A percentile compares a stretch with the other conserved stretches of the same genome.
Evolutionary conservation across 2,888 invertebrate genomes (phyloP).

Genomic region (Drosophila monieri): DNA sequence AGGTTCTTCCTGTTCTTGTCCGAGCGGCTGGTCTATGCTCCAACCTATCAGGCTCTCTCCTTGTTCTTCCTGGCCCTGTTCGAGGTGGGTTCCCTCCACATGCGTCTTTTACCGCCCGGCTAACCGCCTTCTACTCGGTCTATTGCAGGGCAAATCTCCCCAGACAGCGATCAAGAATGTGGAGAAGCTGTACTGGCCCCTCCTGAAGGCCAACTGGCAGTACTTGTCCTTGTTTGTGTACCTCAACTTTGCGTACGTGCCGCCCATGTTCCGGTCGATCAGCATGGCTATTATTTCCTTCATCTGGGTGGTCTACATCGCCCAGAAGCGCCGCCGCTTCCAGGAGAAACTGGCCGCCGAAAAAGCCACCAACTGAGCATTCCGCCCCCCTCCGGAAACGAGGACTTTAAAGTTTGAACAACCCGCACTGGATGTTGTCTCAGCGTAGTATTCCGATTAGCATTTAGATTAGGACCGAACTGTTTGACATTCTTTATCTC

Average conservation of each 20-base stretch:
- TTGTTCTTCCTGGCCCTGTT: conserved; percentile 90
- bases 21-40: conserved; percentile 89
- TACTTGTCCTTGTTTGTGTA: conserved; percentile 90
- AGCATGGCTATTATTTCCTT: conserved; percentile 91
- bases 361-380: conserved; percentile 51
- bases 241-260: conserved; percentile 90
- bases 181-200: conserved; percentile 87
- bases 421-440: conserved; percentile 12
- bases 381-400: conserved; percentile 7
- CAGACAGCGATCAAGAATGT: conserved; percentile 87
- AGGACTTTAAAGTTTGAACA: conserved; percentile 27
- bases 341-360: conserved; percentile 71
- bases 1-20: conserved; percentile 87
- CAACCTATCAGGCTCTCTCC: conserved; percentile 89
- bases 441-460: conserved; percentile 29
- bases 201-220: conserved; percentile 90
- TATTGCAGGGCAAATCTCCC: conserved; percentile 87
- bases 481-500: conserved; percentile 23
- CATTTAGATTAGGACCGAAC: conserved; percentile 23
- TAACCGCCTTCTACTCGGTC: not conserved
- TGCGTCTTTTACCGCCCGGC: not conserved
- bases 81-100: conserved; percentile 84
- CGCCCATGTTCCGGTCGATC: conserved; percentile 91
- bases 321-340: conserved; percentile 87
- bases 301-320: conserved; percentile 91